Base-by-base conservation (phyloP, 2,113 vertebrate genomes). In the Oreochromis aureus region DNA sequence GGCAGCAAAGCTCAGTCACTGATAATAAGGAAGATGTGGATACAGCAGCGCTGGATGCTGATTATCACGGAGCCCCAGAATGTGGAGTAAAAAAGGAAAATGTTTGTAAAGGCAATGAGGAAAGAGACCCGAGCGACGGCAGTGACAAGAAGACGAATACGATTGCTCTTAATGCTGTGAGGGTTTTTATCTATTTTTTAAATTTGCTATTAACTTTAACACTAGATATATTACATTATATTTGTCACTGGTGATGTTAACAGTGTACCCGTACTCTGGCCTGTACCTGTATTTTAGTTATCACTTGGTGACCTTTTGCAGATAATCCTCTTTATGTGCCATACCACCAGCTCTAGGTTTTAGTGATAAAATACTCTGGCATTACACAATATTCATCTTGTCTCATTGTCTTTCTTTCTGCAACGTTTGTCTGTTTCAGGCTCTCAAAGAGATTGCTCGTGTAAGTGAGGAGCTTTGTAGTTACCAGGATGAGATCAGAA, bases 401-500 rank as follows among this genome's bases (percentile, higher is more conserved):
- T 78, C 69, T 92, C 82, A 59, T 48, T 34, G 22, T 88, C 34
- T 87, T 48, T 86, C 11, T 78, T 19, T 69, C 15, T 89, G 22
- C 69, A 19, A 13, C 6, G 8, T 80, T 66, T 92, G 22, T 86
- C 56, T 89, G 54, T 95, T 11, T 86, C 90, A 99, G 99, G 99
- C 98, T 93, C 97, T 99, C 86, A 98, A 97, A 93, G 99, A 99
- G 97, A 98, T 99, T 86, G 98, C 98, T 53, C 97, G 96, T 95
- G 98, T 99, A 56, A 99, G 99, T 92, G 97, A 99, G 95, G 99
- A 99, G 92, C 96, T 99, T 73, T 99, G 98, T 94, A 98, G 96
- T 96, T 99, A 98, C 95, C 98, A 99, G 96, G 97, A 99, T 91
- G 97, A 99, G 96, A 97, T 98, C 89, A 96, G 91, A 91, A 97